Evolutionary conservation across 2,888 invertebrate species (phyloP).

Genomic region (Syritta pipiens): DNA sequence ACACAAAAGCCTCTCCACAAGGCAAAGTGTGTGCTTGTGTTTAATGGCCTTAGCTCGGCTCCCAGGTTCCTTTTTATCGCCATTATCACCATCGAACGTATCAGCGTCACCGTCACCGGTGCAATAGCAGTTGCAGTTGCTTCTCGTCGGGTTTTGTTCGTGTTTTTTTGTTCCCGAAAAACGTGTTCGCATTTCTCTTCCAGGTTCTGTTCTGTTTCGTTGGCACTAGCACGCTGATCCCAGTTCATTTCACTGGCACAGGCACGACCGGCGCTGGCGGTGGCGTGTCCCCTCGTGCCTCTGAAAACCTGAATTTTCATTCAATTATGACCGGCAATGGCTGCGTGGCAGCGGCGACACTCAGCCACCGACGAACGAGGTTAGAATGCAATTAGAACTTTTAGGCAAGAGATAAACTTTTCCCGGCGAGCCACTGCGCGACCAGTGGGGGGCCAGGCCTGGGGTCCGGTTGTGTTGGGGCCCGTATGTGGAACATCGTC

Average conservation of each 20-base stretch:
- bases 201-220: conserved; percentile 37
- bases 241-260: conserved; percentile 5
- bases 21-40: conserved; percentile 35
- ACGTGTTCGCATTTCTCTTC: conserved; percentile 51
- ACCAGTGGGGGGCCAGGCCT: background rate
- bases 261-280: background rate
- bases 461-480: background rate
- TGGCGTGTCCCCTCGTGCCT: no score
- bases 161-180: conserved; percentile 32
- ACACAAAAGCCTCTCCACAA: conserved; percentile 5
- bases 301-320: conserved; percentile 54
- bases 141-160: conserved; percentile 30
- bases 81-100: conserved; percentile 35
- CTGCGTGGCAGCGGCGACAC: conserved; percentile 14
- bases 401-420: conserved; percentile 48
- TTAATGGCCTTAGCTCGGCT: conserved; percentile 33
- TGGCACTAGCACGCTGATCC: conserved; percentile 43
- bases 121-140: background rate
- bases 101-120: conserved; percentile 4
- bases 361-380: conserved; percentile 51
- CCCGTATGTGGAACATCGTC: no score
- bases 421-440: conserved; percentile 7
- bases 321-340: conserved; percentile 44
- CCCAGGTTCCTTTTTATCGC: conserved; percentile 41
- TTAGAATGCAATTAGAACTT: conserved; percentile 65